Evolutionary conservation across 37 sponge, comb jelly and placozoan species (phyloP).

Genomic region (Eunapius fragilis): DNA sequence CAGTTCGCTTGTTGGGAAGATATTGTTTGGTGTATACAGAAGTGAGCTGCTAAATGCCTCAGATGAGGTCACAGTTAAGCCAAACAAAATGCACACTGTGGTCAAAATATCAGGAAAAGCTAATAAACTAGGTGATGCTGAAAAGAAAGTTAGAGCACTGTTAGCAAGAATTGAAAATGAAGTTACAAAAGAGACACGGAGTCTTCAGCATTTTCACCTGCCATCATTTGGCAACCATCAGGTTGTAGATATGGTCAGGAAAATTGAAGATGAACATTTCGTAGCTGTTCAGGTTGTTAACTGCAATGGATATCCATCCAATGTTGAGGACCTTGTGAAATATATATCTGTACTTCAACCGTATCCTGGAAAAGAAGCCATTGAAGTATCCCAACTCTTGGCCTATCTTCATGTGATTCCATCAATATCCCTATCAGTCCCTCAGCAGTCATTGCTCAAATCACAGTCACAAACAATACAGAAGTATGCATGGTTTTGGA

Average conservation of each 20-base stretch:
- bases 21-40: not conserved
- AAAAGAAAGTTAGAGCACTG: not conserved
- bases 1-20: not conserved
- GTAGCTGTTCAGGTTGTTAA: not conserved
- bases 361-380: not conserved
- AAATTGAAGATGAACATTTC: not conserved
- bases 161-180: not conserved
- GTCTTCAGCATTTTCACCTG: not conserved
- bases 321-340: not conserved
- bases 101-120: not conserved
- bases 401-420: not conserved
- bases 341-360: not conserved
- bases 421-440: too few species aligned
- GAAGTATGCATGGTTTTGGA: slow-evolving; percentile 10
- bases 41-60: not conserved
- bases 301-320: not conserved
- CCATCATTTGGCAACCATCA: not conserved
- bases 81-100: not conserved
- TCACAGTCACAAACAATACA: too few species aligned
- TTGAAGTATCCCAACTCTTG: not conserved
- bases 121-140: not conserved
- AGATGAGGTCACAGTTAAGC: not conserved
- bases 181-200: not conserved
- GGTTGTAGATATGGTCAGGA: not conserved
- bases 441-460: too few species aligned